These are phyloP conservation scores for Parnassius smintheus DNA, from an alignment of 2,888 invertebrate genomes.

Conservation along the genomic window DNA sequence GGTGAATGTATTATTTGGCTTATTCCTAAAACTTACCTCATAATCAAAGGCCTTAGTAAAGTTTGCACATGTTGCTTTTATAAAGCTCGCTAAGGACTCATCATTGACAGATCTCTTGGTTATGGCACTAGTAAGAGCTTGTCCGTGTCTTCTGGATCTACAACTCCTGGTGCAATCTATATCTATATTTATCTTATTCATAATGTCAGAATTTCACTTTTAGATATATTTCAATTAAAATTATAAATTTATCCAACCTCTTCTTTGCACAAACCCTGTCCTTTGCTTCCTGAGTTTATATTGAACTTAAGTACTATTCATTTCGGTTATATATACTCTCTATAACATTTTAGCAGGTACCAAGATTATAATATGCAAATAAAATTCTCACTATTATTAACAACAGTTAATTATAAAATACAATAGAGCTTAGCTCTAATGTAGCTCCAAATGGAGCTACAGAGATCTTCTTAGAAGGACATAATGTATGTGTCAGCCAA, in stretches of 20 bases:
- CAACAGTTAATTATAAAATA: conserved; percentile 30
- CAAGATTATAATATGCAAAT: conserved; percentile 28
- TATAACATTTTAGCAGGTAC: conserved; percentile 28
- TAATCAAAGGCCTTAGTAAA: conserved; percentile 81
- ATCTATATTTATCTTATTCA: conserved; percentile 67
- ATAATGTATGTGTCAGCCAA: conserved; percentile 54
- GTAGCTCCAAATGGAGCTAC: conserved; percentile 60
- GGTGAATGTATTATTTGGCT: too few relatives aligned
- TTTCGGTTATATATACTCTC: conserved; percentile 13
- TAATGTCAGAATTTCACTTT: conserved; percentile 31
- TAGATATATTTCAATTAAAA: not conserved
- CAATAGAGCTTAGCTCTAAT: conserved; percentile 45
- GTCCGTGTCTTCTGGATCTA: conserved; percentile 79
- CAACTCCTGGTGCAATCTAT: conserved; percentile 82
- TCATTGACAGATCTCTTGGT: conserved; percentile 83
- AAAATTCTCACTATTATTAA: conserved; percentile 21
- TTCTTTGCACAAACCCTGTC: conserved; percentile 9
- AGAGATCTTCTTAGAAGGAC: conserved; percentile 49
- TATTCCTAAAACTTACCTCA: conserved; percentile 60
- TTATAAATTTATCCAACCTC: conserved; percentile 7
- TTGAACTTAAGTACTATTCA: conserved; percentile 1
- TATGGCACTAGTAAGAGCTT: conserved; percentile 82
- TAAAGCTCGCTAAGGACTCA: conserved; percentile 79
- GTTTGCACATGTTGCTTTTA: conserved; percentile 82
- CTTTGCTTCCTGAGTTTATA: not conserved